phyloP scores from a whole-genome alignment of 1,140 invertebrate species.

The Olivierus martensii region DNA sequence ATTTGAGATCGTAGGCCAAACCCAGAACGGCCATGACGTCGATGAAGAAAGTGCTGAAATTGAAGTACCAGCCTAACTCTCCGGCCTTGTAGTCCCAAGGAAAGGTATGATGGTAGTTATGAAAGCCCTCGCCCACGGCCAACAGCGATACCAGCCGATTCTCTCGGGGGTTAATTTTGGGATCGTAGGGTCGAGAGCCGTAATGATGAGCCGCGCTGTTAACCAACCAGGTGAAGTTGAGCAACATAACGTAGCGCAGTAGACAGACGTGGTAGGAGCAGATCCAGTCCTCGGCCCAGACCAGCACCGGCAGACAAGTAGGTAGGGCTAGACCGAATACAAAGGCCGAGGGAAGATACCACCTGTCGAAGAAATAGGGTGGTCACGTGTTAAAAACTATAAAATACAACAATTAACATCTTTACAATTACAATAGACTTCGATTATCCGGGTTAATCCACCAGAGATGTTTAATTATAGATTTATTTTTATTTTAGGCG shows the following conservation, averaged over 20 bases:
- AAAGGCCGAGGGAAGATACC: constrained; percentile 67
- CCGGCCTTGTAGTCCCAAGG: constrained; percentile 61
- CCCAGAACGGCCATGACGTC: constrained; percentile 43
- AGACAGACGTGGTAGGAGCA: constrained; percentile 49
- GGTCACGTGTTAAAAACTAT: neutral
- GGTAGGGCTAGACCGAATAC: constrained; percentile 72
- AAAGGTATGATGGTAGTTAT: constrained; percentile 68
- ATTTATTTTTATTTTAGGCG: too few relatives aligned
- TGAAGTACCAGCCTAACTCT: constrained; percentile 37
- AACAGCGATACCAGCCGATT: constrained; percentile 35
- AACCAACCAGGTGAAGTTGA: constrained; percentile 36
- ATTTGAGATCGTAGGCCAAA: constrained; percentile 45
- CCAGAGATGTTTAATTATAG: too few relatives aligned
- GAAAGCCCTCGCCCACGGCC: constrained; percentile 43
- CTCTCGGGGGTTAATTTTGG: constrained; percentile 36
- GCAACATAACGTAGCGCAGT: constrained; percentile 48
- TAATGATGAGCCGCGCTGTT: constrained; percentile 37
- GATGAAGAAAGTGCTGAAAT: constrained; percentile 42
- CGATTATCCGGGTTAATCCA: too few relatives aligned
- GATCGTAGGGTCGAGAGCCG: constrained; percentile 33
- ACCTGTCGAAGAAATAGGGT: constrained; percentile 31
- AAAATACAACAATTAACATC: too few relatives aligned
- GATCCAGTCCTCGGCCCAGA: constrained; percentile 65
- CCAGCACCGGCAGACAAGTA: constrained; percentile 60
- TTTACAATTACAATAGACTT: too few relatives aligned